These are phyloP conservation scores for Hyppa rectilinea DNA, from an alignment of 2,888 invertebrate species.

Conservation along the genomic window DNA sequence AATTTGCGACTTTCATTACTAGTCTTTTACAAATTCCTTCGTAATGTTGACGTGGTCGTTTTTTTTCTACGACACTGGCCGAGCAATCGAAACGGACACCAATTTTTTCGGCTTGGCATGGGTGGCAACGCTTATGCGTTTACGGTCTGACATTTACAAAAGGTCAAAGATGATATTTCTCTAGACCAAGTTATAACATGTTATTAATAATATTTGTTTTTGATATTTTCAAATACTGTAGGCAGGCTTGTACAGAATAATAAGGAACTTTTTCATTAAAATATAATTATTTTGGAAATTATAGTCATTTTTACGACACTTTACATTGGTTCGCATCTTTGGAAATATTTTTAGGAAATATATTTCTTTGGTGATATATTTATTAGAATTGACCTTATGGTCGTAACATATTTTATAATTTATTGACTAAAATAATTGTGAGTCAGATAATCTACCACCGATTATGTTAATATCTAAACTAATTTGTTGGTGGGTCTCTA, in stretches of 20 bases:
- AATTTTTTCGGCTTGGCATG: too few species aligned
- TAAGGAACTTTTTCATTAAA: conserved; percentile 47
- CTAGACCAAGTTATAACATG: conserved; percentile 29
- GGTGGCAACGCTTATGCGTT: too few species aligned
- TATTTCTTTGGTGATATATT: conserved; percentile 55
- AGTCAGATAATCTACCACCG: conserved; percentile 63
- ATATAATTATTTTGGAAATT: conserved; percentile 40
- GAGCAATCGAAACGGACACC: too few species aligned
- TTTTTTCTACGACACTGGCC: too few species aligned
- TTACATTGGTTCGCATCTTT: conserved; percentile 40
- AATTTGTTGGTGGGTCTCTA: conserved; percentile 76
- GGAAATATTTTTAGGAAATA: conserved; percentile 42
- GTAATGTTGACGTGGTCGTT: too few species aligned
- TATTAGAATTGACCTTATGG: conserved; percentile 29
- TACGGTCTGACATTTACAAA: too few species aligned
- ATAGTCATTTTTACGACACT: conserved; percentile 25
- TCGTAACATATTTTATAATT: conserved; percentile 38
- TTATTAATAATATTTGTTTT: conserved; percentile 30
- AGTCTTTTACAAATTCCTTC: too few species aligned
- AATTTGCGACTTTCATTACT: too few species aligned
- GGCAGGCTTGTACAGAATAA: conserved; percentile 40
- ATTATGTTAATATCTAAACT: conserved; percentile 70
- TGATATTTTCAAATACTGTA: conserved; percentile 54
- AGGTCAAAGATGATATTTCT: conserved; percentile 8
- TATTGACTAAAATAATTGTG: conserved; percentile 54